Base-by-base conservation (phyloP, 2,113 vertebrate species). In the Eleginops maclovinus region DNA sequence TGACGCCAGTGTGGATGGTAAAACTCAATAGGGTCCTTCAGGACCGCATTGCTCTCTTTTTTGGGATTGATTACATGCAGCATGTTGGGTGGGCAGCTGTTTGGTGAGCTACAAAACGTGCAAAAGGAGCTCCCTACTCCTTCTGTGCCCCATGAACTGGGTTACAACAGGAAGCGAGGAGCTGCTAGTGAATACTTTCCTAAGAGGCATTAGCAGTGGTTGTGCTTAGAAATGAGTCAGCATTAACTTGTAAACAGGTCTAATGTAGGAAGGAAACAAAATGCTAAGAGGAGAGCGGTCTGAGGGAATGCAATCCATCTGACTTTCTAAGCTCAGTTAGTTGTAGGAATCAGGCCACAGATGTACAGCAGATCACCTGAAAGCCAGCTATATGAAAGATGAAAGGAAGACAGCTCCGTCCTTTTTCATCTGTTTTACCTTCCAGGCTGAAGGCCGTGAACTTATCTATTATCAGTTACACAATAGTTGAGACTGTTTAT, bases 1-100 rank as follows among this genome's bases (percentile, higher is more conserved):
- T 64, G 98, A 99, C 83, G 98, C 98, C 91, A 99, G 98, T 83
- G 85, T 89, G 79, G 97, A 99, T 67, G 98, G 98, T 99, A 96
- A 96, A 68, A n/a, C 28, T 75, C 26, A 75, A 74, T 40, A 15
- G 53, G 74, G 75, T 43, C 72, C 82, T 72, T 77, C 56, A 24
- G 66, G 80, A 82, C 78, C 55, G 64, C 61, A 83, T 28, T 49
- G 54, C 71, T 60, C 72, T 89, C 65, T 71, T 43, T 74, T 50
- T 77, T 66, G 68, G 79, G 46, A 84, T 75, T 21, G 28, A 75
- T 91, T 91, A 91, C 72, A 84, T 31, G 62, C 73, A 66, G 79
- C 78, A 11, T 46, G 79, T 75, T 84, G 83, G 86, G 69, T 78
- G 82, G 79, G 82, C 85, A 82, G 76, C 72, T 76, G 63, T 64